Percentiles rank a stretch among this genome's conserved stretches.
Evolutionary conservation across 2,113 vertebrate genomes (phyloP).

Genomic region (Tichodroma muraria): DNA sequence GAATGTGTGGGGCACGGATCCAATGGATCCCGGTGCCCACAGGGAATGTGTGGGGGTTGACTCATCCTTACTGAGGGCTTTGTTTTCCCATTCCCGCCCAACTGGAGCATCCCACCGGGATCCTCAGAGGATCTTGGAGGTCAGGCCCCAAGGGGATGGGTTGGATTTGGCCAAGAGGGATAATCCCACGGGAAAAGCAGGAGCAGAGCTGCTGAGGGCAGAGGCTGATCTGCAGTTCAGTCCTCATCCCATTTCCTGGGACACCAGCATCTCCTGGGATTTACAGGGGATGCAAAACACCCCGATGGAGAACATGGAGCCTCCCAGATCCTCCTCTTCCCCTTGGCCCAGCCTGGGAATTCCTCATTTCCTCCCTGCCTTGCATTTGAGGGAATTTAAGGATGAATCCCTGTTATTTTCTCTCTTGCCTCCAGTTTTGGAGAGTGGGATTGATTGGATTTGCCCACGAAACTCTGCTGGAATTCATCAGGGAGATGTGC

Average conservation of each 20-base stretch:
- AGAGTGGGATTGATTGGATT: neutral
- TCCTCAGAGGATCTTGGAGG: accelerated
- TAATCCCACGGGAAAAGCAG: neutral
- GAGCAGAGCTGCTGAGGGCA: neutral
- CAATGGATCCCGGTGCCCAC: neutral
- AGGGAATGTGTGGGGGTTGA: neutral
- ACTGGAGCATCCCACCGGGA: neutral
- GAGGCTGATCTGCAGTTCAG: neutral
- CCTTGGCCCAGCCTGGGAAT: neutral
- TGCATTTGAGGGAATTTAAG: neutral
- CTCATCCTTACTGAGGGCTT: neutral
- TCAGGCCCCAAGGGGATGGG: neutral
- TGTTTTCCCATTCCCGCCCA: neutral
- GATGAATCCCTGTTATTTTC: neutral
- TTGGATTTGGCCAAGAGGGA: neutral
- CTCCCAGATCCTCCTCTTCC: neutral
- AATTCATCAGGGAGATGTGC: neutral
- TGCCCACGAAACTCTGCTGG: neutral
- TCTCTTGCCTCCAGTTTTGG: neutral
- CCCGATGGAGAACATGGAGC: neutral
- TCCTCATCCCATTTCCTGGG: neutral
- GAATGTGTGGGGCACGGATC: neutral
- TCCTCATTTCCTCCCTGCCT: neutral
- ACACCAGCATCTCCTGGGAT: no score
- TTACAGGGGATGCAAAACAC: neutral